Evolutionary conservation across 53 echinoderm and acorn worm genomes (phyloP), one percentile per base, ranked within the genome.

Genomic region (Arbacia lixula): DNA sequence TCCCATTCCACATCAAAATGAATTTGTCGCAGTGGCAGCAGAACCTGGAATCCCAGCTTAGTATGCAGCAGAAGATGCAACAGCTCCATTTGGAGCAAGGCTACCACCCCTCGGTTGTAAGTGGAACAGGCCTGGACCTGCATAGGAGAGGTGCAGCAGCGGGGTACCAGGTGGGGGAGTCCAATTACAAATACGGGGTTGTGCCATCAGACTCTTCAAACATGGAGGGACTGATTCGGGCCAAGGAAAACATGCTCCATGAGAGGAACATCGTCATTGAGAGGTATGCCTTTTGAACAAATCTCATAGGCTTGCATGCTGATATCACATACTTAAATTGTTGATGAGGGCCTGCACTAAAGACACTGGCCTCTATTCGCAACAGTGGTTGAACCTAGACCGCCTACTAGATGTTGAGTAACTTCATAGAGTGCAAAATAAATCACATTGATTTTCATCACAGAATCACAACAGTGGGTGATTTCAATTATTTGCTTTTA

Each of bases 201-300:
- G 77, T 77, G 77, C 24, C 72, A 8, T 46, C 82, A 26, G 83
- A 82, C 24, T 6, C 71, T 17, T 57, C 60, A 12, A 89, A 85
- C 32, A 31, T 95, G 84, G 95, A 92, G 67, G 92, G 95, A 58
- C 74, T 96, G 49, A 93, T 96, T 35, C 61, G 94, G 53, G 96
- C 96, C 19, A 96, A 96, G 41, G 96, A 96, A 40, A 83, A 80
- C n/a, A 91, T 96, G 19, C 72, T 96, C 11, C 90, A 96, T 35
- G 96, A 96, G 61, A 93, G 94, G 60, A 91, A 96, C 69, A 87
- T 91, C n/a, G 62, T 91, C 16, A 93, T 96, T 66, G 93, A 96
- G 60, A 93, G 93, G 96, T 96, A 78, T 68, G 56, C 49, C 49
- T 10, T 46, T 46, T 46, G n/a, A n/a, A n/a, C n/a, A n/a, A n/a